A percentile compares a stretch with the other conserved stretches of the same genome.
Conservation (phyloP, 2,797 vertebrate genomes). For the Urocyon cinereoargenteus region DNA sequence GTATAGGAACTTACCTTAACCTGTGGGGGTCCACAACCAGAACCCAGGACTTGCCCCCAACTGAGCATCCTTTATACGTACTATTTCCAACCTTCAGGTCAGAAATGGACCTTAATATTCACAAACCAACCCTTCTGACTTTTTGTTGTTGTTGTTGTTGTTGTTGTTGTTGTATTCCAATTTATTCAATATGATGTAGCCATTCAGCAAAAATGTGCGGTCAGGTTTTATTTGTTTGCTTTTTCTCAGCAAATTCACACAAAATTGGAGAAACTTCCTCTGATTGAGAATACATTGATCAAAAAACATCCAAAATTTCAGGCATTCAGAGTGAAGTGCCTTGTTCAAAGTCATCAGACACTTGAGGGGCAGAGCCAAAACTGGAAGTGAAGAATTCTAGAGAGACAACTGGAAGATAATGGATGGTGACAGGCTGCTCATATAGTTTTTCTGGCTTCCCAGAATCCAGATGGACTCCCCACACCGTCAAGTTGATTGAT, state of each 20-base stretch:
- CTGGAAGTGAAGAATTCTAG: constrained; percentile 26
- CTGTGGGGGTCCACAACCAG: not conserved
- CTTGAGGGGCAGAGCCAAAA: constrained; percentile 37
- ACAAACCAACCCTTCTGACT: not conserved
- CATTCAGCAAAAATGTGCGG: constrained; percentile 6
- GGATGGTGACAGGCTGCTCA: constrained; percentile 54
- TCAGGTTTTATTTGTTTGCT: not conserved
- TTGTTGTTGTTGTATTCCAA: not conserved
- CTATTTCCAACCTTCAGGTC: not conserved
- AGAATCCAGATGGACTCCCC: constrained; percentile 40
- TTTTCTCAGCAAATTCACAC: constrained; percentile 32
- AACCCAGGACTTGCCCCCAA: not conserved
- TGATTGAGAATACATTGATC: constrained; percentile 24
- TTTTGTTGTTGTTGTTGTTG: not conserved
- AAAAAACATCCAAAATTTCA: constrained; percentile 37
- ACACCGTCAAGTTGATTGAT: constrained; percentile 65
- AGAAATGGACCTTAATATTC: constrained; percentile 1
- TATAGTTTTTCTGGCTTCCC: constrained; percentile 50
- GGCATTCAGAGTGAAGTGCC: constrained; percentile 23
- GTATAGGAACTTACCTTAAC: not conserved
- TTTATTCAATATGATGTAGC: not conserved
- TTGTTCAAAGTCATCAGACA: constrained; percentile 67
- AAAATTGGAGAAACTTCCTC: constrained; percentile 27
- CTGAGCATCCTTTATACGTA: not conserved
- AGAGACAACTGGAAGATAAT: constrained; percentile 59